A percentile compares a stretch with the other conserved stretches of the same genome.
phyloP scores from a whole-genome alignment of 2,888 invertebrate species.

The Hydrotaea cyrtoneurina region DNA sequence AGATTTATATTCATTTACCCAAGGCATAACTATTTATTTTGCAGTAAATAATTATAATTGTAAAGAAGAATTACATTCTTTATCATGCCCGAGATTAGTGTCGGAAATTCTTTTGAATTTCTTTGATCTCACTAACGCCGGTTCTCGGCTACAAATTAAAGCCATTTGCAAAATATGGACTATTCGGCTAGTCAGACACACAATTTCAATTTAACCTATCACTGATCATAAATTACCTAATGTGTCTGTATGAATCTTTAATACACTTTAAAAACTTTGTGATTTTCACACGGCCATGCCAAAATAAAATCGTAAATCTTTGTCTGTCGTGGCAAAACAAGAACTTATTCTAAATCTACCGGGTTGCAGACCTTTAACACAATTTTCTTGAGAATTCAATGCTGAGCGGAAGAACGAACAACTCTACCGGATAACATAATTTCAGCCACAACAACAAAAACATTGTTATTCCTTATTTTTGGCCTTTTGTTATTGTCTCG shows the following conservation, averaged over 20 bases:
- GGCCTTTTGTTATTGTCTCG: neutral
- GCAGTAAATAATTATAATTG: too few relatives aligned
- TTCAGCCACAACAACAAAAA: neutral
- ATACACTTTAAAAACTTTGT: constrained; percentile 24
- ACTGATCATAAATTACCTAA: neutral
- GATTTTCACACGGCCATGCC: constrained; percentile 56
- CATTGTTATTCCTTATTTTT: constrained; percentile 10
- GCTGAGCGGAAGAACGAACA: constrained; percentile 9
- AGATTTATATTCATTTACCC: too few relatives aligned
- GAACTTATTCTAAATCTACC: neutral
- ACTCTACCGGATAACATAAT: constrained; percentile 26
- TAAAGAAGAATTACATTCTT: too few relatives aligned
- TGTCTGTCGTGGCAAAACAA: neutral
- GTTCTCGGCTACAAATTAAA: neutral
- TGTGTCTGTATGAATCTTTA: neutral
- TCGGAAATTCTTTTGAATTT: too few relatives aligned
- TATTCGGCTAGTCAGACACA: too few relatives aligned
- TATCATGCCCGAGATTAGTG: too few relatives aligned
- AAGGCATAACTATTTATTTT: too few relatives aligned
- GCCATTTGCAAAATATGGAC: too few relatives aligned
- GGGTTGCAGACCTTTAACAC: constrained; percentile 4
- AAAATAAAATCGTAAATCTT: constrained; percentile 52
- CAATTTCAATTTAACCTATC: too few relatives aligned
- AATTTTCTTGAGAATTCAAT: constrained; percentile 32
- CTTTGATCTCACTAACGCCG: too few relatives aligned